Conservation (phyloP, 2,797 vertebrate genomes). For the Phataginus tetradactyla region DNA sequence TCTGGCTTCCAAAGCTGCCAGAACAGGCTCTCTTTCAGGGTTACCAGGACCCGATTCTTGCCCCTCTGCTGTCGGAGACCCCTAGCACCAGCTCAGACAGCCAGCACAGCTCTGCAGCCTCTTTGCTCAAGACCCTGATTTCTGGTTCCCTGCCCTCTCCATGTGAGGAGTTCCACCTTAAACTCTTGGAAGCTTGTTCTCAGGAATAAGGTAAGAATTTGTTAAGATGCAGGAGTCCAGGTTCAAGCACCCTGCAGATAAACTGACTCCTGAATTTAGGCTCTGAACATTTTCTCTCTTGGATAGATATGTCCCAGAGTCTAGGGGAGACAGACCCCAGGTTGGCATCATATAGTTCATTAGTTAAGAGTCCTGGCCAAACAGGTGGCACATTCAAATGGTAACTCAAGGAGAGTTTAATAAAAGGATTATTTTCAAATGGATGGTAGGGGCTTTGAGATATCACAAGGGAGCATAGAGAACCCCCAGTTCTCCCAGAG, state of each 20-base stretch:
- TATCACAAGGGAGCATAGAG: not conserved
- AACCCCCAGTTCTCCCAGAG: not conserved
- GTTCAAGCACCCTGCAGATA: not conserved
- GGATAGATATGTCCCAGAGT: not conserved
- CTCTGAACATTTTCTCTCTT: not conserved
- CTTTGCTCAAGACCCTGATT: not conserved
- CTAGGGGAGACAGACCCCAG: not conserved
- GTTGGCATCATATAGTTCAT: not conserved
- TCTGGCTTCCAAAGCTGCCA: not conserved
- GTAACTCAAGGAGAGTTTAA: not conserved
- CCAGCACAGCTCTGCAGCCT: not conserved
- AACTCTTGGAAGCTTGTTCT: not conserved
- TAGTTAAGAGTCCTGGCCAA: not conserved
- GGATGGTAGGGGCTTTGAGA: not conserved
- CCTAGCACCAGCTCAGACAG: not conserved
- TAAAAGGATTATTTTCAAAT: conserved; percentile 30
- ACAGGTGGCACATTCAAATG: not conserved
- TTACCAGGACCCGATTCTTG: not conserved
- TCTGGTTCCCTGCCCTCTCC: not conserved
- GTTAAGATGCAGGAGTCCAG: not conserved
- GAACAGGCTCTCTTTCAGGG: not conserved
- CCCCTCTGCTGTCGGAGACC: not conserved
- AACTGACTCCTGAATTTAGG: not conserved
- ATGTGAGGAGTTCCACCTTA: not conserved
- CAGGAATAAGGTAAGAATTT: not conserved